These are phyloP conservation scores for Brassicogethes aeneus DNA, from an alignment of 2,888 invertebrate species.

Conservation along the genomic window DNA sequence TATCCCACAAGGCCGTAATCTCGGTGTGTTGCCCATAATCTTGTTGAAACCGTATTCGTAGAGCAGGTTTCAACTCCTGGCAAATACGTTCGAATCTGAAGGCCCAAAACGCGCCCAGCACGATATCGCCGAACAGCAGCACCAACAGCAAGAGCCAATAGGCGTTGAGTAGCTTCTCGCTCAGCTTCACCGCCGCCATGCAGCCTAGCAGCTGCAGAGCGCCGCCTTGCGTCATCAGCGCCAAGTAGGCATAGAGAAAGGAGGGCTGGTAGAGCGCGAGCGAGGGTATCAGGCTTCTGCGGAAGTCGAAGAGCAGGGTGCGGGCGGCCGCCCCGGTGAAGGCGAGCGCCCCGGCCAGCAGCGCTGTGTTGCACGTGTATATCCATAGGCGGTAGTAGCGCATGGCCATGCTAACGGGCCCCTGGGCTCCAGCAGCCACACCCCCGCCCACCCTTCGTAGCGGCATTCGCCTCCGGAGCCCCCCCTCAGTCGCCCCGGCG, in stretches of 20 bases:
- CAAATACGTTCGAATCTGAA: constrained; percentile 50
- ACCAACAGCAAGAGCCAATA: constrained; percentile 76
- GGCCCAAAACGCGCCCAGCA: constrained; percentile 79
- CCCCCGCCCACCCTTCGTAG: constrained; percentile 44
- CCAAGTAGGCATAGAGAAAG: constrained; percentile 77
- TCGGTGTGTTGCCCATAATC: constrained; percentile 66
- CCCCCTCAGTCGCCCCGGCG: constrained; percentile 41
- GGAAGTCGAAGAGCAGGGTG: constrained; percentile 60
- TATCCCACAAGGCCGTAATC: constrained; percentile 70
- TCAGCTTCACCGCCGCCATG: constrained; percentile 70
- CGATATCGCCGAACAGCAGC: constrained; percentile 72
- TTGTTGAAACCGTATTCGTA: constrained; percentile 48
- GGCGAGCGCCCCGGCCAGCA: constrained; percentile 73
- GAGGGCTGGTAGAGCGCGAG: constrained; percentile 66
- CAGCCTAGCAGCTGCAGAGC: constrained; percentile 68
- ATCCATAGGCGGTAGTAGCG: constrained; percentile 87
- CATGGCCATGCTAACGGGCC: constrained; percentile 45
- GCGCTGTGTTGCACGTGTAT: constrained; percentile 83
- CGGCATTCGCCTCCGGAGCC: constrained; percentile 43
- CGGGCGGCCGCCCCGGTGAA: constrained; percentile 69
- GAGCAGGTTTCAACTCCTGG: constrained; percentile 60
- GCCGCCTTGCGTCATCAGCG: constrained; percentile 62
- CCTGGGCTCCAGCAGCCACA: constrained; percentile 45
- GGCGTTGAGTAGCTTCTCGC: constrained; percentile 70
- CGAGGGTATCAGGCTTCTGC: constrained; percentile 63